Conservation (phyloP, 1,140 invertebrate species). For the Pseudomyrmex pallidus region DNA sequence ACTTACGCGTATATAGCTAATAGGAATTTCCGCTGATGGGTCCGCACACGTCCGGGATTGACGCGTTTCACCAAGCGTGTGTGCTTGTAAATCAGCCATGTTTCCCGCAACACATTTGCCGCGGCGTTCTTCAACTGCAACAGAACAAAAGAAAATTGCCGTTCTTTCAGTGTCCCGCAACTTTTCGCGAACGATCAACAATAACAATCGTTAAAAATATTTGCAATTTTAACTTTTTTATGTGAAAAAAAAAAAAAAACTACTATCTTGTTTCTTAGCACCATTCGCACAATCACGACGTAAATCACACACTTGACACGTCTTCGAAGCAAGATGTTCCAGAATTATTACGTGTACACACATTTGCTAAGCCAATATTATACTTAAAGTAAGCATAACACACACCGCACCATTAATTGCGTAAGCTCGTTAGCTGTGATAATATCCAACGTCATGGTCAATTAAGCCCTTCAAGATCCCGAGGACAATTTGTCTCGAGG, state of each 20-base stretch:
- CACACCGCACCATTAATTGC: slow-evolving; percentile 15
- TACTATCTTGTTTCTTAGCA: no score
- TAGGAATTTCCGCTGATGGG: slow-evolving; percentile 99
- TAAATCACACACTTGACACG: no score
- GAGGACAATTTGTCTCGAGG: neutral
- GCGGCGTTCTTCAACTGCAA: slow-evolving; percentile 99
- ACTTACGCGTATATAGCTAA: slow-evolving; percentile 99
- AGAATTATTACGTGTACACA: no score
- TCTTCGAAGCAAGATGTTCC: no score
- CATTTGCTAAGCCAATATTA: slow-evolving; percentile 13
- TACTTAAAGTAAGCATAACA: neutral
- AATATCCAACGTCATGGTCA: slow-evolving; percentile 20
- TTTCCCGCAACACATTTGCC: slow-evolving; percentile 99
- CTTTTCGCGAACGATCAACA: neutral
- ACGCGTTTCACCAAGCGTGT: slow-evolving; percentile 99
- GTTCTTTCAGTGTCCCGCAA: neutral
- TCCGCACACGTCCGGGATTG: slow-evolving; percentile 96
- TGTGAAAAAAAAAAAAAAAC: no score
- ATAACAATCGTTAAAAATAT: neutral
- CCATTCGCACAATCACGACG: no score
- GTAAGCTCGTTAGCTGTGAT: slow-evolving; percentile 21
- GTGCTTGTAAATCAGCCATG: slow-evolving; percentile 99
- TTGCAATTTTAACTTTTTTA: no score
- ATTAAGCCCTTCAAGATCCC: slow-evolving; percentile 29
- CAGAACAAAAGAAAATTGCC: slow-evolving; percentile 56